phyloP scores from a whole-genome alignment of 2,113 vertebrate species.

The Ophiodon elongatus region DNA sequence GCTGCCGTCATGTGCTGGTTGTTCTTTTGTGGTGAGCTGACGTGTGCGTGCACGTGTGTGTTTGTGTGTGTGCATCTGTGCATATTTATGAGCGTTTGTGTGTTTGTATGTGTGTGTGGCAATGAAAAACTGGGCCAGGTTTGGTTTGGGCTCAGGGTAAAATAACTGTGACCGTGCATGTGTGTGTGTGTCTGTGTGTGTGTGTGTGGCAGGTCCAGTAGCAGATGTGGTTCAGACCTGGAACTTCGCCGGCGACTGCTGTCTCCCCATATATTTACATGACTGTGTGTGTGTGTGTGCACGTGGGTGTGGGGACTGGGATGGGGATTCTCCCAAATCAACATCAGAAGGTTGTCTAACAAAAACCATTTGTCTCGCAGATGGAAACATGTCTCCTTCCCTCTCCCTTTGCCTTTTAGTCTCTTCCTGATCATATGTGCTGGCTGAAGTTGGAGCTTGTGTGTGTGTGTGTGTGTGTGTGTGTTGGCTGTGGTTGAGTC shows the following conservation, averaged over 20 bases:
- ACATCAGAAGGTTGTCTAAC: slow-evolving; percentile 82
- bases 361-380: slow-evolving; percentile 86
- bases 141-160: slow-evolving; percentile 65
- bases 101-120: slow-evolving; percentile 59
- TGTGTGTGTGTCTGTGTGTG: slow-evolving; percentile 34
- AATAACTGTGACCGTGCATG: slow-evolving; percentile 52
- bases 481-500: slow-evolving; percentile 77
- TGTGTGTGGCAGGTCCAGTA: slow-evolving; percentile 79
- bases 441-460: slow-evolving; percentile 55
- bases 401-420: slow-evolving; percentile 56
- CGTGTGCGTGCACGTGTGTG: slow-evolving; percentile 43
- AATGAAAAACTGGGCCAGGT: slow-evolving; percentile 61
- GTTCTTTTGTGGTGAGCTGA: slow-evolving; percentile 77
- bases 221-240: slow-evolving; percentile 83
- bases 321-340: slow-evolving; percentile 83
- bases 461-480: slow-evolving; percentile 22
- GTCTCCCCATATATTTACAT: slow-evolving; percentile 81
- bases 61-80: slow-evolving; percentile 46
- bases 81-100: slow-evolving; percentile 56
- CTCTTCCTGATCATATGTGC: slow-evolving; percentile 81
- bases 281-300: slow-evolving; percentile 52
- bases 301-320: slow-evolving; percentile 40
- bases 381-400: slow-evolving; percentile 79
- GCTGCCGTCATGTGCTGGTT: slow-evolving; percentile 77
- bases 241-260: slow-evolving; percentile 70